Evolutionary conservation across 1,140 invertebrate genomes (phyloP), one percentile per base, ranked within the genome.

Genomic region (Coelopa frigida): DNA sequence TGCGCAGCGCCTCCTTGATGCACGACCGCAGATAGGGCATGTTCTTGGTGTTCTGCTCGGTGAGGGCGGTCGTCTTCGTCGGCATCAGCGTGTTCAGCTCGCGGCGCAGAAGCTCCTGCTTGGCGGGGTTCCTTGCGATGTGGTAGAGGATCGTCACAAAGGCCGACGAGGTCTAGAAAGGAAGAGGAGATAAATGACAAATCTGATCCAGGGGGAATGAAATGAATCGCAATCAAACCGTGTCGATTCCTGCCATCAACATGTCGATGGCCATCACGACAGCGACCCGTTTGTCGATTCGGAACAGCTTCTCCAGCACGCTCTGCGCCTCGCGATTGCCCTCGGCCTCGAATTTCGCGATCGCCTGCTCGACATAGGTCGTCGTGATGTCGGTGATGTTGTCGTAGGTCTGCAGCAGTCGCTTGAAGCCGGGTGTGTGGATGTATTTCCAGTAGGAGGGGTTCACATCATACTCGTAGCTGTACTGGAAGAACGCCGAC

Each of bases 71-170:
- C 41, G 70, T 53, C 54, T 75, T 71, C 5, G 65, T 21, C 12
- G 74, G 73, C n/a, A 81, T 53, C 18, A 76, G 70, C 2, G 57
- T 60, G 33, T 70, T 61, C 1, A 94, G 61, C 73, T 94, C 89
- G 39, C 80, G 56, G 49, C 80, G 78, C 2, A 90, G 71, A 50
- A 74, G 79, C 35, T 75, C 72, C 61, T 94, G 89, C 41, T 83
- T 80, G 5, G 83, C 80, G 3, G 73, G 74, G 70, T 89, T 84
- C 40, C 76, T 75, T 2, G 85, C 80, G 11, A 92, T 62, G 11
- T 42, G 49, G 0, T 61, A 14, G n/a, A 47, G 15, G 2, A 12
- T 12, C 1, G 22, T 20, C 7, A 27, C 27, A 8, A 44, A 31
- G 10, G 27, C 75, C 8, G 24, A 21, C 2, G 23, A 41, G 31